Percentiles rank a stretch among this genome's conserved stretches.
phyloP scores from a whole-genome alignment of 2,888 invertebrate species.

The Pristionchus fissidentatus region DNA sequence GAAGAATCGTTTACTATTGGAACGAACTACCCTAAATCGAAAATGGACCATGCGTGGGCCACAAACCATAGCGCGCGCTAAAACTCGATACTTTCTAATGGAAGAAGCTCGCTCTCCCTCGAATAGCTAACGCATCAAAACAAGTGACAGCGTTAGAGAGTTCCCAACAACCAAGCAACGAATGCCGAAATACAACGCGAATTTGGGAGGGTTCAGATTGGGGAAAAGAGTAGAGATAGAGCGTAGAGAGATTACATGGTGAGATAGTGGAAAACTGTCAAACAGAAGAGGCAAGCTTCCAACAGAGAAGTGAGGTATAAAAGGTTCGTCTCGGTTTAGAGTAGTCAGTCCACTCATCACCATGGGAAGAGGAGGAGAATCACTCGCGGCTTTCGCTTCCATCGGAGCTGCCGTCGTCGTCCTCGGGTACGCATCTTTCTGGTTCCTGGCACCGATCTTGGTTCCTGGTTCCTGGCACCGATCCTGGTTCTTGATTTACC shows the following conservation, averaged over 20 bases:
- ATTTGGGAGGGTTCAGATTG: too few relatives aligned
- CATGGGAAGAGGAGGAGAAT: slow-evolving; percentile 43
- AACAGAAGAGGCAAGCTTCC: too few relatives aligned
- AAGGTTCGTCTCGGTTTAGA: background rate
- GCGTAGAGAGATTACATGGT: background rate
- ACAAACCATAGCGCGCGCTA: too few relatives aligned
- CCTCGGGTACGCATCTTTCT: background rate
- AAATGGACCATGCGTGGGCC: too few relatives aligned
- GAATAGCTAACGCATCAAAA: background rate
- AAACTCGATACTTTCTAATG: slow-evolving; percentile 30
- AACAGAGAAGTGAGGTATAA: too few relatives aligned
- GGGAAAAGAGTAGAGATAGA: background rate
- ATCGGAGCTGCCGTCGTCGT: slow-evolving; percentile 34
- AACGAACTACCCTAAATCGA: background rate
- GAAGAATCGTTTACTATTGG: too few relatives aligned
- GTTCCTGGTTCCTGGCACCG: background rate
- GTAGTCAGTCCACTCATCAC: background rate
- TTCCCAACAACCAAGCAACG: background rate
- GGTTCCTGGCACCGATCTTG: background rate
- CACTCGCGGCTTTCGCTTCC: slow-evolving; percentile 29
- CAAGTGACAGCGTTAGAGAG: slow-evolving; percentile 6
- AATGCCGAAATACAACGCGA: too few relatives aligned
- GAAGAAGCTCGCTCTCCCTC: too few relatives aligned
- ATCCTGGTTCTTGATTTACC: background rate
- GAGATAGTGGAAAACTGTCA: background rate